Evolutionary conservation across 2,888 invertebrate species (phyloP).

Genomic region (Norana najaformis): DNA sequence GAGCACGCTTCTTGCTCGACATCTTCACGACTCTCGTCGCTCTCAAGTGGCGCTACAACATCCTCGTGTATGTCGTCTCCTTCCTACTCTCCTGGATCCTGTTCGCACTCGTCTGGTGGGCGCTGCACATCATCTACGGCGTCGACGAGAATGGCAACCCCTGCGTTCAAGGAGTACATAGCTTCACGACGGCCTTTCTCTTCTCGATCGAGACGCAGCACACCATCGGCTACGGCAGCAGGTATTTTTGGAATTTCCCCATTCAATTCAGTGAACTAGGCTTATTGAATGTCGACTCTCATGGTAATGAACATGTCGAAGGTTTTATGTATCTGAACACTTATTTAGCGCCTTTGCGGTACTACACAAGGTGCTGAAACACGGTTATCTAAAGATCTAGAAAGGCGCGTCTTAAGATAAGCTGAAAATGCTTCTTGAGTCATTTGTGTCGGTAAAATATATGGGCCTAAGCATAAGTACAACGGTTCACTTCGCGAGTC

Average conservation of each 20-base stretch:
- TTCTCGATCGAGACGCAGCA: conserved; percentile 91
- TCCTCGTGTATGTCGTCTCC: conserved; percentile 62
- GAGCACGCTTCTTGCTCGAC: conserved; percentile 67
- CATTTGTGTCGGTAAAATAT: too few species aligned
- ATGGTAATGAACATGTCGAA: not conserved
- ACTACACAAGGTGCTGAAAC: too few species aligned
- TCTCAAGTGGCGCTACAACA: conserved; percentile 65
- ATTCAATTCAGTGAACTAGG: not conserved
- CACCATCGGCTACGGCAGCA: conserved; percentile 86
- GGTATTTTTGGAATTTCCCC: conserved; percentile 56
- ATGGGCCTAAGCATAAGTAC: too few species aligned
- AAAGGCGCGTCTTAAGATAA: too few species aligned
- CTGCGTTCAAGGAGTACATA: conserved; percentile 38
- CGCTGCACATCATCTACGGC: conserved; percentile 88
- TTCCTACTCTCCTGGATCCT: conserved; percentile 84
- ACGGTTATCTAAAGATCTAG: too few species aligned
- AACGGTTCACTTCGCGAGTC: not conserved
- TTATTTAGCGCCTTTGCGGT: too few species aligned
- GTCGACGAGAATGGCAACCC: conserved; percentile 64
- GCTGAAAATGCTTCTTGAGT: too few species aligned
- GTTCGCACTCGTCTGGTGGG: conserved; percentile 92
- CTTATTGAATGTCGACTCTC: not conserved
- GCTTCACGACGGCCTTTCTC: conserved; percentile 40
- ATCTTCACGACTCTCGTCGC: conserved; percentile 66
- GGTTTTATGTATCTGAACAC: too few species aligned